Evolutionary conservation across 2,888 invertebrate genomes (phyloP).

Genomic region (Morpho helenor): DNA sequence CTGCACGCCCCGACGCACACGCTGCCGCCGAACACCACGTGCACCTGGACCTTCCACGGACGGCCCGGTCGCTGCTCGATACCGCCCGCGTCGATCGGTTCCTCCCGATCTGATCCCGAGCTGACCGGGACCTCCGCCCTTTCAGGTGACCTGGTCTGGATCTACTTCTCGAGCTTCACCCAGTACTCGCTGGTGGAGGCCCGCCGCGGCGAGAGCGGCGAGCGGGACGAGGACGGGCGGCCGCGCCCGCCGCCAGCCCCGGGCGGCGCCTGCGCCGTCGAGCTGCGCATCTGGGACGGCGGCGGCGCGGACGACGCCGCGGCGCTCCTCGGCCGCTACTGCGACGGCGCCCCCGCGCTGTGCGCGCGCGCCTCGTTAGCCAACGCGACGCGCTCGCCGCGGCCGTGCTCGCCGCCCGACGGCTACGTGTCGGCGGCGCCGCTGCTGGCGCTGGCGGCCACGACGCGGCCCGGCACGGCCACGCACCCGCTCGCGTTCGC

Average conservation of each 20-base stretch:
- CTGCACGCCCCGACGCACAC: conserved; percentile 90
- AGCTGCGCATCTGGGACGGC: conserved; percentile 87
- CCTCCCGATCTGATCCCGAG: not conserved
- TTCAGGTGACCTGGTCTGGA: conserved; percentile 88
- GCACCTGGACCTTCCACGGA: conserved; percentile 91
- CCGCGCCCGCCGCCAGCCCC: conserved; percentile 14
- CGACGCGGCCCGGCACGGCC: conserved; percentile 85
- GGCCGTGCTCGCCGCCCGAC: conserved; percentile 89
- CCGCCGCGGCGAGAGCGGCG: conserved; percentile 73
- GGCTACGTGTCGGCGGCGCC: conserved; percentile 83
- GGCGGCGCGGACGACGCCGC: conserved; percentile 76
- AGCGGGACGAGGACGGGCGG: conserved; percentile 58
- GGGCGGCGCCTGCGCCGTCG: conserved; percentile 79
- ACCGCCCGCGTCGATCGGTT: not conserved
- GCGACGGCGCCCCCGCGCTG: conserved; percentile 86
- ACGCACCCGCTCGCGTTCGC: conserved; percentile 87
- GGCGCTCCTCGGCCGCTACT: conserved; percentile 82
- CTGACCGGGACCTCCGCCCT: not conserved
- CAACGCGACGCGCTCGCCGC: conserved; percentile 85
- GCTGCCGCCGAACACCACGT: conserved; percentile 90
- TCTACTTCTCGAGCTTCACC: conserved; percentile 91
- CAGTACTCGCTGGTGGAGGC: conserved; percentile 84
- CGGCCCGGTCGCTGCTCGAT: conserved; percentile 67
- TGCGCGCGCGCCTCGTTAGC: conserved; percentile 90
- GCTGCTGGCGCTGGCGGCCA: conserved; percentile 60